Conservation (phyloP, 2,797 vertebrate species). For the Megaceryle alcyon region DNA sequence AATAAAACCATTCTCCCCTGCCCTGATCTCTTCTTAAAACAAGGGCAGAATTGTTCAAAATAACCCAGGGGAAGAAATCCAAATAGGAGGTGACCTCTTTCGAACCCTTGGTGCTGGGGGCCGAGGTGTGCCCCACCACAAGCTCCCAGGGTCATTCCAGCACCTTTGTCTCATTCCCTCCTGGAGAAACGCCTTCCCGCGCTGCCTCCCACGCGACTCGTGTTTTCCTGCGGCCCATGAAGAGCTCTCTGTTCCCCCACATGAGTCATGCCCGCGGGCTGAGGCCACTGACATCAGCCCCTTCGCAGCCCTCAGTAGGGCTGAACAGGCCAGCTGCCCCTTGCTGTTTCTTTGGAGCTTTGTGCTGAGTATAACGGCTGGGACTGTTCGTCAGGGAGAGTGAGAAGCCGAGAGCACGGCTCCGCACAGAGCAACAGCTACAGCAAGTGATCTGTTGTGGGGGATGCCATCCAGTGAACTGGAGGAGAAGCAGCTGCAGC, state of each 20-base stretch:
- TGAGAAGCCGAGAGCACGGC: background rate
- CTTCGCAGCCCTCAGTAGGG: background rate
- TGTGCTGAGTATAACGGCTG: background rate
- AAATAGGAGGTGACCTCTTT: background rate
- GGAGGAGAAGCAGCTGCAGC: background rate
- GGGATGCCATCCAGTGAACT: background rate
- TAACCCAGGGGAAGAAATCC: background rate
- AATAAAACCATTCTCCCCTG: background rate
- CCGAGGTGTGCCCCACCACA: background rate
- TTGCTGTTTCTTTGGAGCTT: background rate
- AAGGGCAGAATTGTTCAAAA: slow-evolving; percentile 15
- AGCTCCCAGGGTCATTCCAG: background rate
- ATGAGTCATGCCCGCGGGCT: background rate
- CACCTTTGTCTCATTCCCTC: slow-evolving; percentile 24
- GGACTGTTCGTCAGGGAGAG: rapidly evolving
- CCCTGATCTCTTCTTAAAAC: background rate
- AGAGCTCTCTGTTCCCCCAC: slow-evolving; percentile 25
- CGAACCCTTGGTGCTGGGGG: background rate
- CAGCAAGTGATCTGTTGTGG: rapidly evolving
- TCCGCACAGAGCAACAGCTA: background rate
- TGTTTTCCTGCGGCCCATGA: slow-evolving; percentile 7
- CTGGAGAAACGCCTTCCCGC: background rate
- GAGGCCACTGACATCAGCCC: slow-evolving; percentile 6
- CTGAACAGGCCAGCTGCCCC: background rate
- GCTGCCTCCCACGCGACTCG: background rate